These are phyloP conservation scores for Luidia sarsii DNA, from an alignment of 53 echinoderm and acorn worm species.

Conservation along the genomic window DNA sequence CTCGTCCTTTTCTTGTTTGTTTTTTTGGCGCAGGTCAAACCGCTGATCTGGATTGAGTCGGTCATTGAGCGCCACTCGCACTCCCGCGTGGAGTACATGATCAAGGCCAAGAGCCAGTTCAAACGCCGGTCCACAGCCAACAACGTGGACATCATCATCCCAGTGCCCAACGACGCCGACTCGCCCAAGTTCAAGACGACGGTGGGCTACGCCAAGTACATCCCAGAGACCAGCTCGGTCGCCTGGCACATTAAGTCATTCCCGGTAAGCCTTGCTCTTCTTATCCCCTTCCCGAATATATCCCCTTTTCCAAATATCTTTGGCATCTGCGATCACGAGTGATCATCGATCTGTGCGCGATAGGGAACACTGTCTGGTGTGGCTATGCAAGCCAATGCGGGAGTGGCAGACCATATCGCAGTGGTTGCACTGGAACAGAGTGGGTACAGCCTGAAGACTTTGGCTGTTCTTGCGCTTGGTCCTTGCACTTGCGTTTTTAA, in stretches of 20 bases:
- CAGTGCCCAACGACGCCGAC: slow-evolving; percentile 97
- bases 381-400: too few relatives aligned
- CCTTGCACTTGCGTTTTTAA: too few relatives aligned
- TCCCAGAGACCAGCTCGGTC: slow-evolving; percentile 87
- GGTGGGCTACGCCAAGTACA: slow-evolving; percentile 87
- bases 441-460: too few relatives aligned
- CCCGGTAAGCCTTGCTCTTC: slow-evolving; percentile 73
- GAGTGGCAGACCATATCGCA: too few relatives aligned
- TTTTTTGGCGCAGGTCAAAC: slow-evolving; percentile 73
- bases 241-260: slow-evolving; percentile 97
- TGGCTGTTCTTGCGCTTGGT: too few relatives aligned
- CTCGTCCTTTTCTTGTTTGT: too few relatives aligned
- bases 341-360: too few relatives aligned
- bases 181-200: slow-evolving; percentile 99
- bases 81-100: slow-evolving; percentile 99
- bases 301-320: too few relatives aligned
- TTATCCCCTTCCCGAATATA: too few relatives aligned
- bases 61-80: slow-evolving; percentile 98
- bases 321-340: too few relatives aligned
- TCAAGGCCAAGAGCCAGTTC: slow-evolving; percentile 99
- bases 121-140: slow-evolving; percentile 97
- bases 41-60: slow-evolving; percentile 98
- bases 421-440: too few relatives aligned
- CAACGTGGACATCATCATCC: slow-evolving; percentile 95
- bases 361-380: too few relatives aligned